Base-by-base conservation (phyloP, 2,113 vertebrate species). In the Halcyon malimbica region DNA sequence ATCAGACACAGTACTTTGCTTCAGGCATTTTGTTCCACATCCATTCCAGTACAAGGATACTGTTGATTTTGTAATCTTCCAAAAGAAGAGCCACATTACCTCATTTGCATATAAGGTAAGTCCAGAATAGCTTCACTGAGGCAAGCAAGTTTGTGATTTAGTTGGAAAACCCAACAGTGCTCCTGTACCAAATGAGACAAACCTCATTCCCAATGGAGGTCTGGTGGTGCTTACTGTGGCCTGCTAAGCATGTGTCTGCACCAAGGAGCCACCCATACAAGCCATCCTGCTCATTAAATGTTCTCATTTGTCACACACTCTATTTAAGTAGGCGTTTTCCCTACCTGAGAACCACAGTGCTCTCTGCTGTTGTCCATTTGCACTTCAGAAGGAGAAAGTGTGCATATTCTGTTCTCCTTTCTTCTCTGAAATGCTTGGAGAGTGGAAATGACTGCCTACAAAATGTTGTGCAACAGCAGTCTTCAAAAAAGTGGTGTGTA, bases 291-390 rank as follows among this genome's bases (percentile, higher is more conserved):
- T 68, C 7, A 26, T 28, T 33, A 56, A 44, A 86, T 17, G 2
- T 20, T 65, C 50, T 84, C 3, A 20, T 82, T 87, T 76, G 28
- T 46, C 41, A 68, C 21, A n/a, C 0, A 0, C 5, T 0, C 0
- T 41, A 35, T 60, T 60, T 41, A 51, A 74, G 69, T 48, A 75
- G 53, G 24, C 75, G 14, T 54, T 75, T 64, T 62, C 39, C n/a
- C 51, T 68, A 26, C 9, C 44, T 1, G 9, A 74, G 37, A n/a
- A 60, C 29, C 20, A 67, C 5, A 15, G 6, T 15, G 24, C 10
- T 26, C 28, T 48, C 21, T 60, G 21, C 37, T 57, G 31, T 54
- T 13, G 46, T 35, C 57, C 2, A 1, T 44, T 9, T 7, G 2
- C 15, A 69, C 13, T 31, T 0, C 1, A 56, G 35, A 80, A 13